Conservation (phyloP, 2,113 vertebrate species). For the Callopanchax toddi region DNA sequence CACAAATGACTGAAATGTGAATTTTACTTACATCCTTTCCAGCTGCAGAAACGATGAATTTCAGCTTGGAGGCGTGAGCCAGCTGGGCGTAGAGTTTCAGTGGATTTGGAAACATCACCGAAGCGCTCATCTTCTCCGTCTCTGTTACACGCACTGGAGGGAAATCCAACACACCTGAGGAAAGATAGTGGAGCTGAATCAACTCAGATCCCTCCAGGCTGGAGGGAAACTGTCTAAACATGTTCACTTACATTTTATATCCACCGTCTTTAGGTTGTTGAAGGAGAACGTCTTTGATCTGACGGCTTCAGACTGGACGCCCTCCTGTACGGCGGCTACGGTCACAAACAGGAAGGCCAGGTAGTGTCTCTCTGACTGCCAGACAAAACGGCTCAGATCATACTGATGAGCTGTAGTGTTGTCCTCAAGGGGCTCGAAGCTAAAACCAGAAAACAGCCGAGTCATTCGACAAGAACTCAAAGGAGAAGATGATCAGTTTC, state of each 20-base stretch:
- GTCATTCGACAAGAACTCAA: no score
- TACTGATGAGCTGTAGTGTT: conserved; percentile 5
- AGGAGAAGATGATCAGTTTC: no score
- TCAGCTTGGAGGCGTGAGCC: accelerated
- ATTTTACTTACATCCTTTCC: background rate
- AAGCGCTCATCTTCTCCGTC: accelerated
- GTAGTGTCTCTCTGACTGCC: background rate
- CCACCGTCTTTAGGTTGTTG: accelerated
- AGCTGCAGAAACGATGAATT: accelerated
- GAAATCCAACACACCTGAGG: conserved; percentile 66
- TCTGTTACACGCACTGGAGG: conserved; percentile 54
- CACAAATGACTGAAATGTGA: no score
- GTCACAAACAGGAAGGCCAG: background rate
- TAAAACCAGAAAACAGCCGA: no score
- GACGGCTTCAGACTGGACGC: accelerated
- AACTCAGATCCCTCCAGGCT: no score
- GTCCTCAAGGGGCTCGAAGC: accelerated
- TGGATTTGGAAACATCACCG: conserved; percentile 63
- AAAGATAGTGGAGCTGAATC: background rate
- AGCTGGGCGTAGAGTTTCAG: conserved; percentile 26
- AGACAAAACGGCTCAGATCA: conserved; percentile 51
- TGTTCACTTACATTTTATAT: conserved; percentile 3
- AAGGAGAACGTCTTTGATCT: background rate
- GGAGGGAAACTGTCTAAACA: no score
- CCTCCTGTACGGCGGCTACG: conserved; percentile 39